phyloP scores from a whole-genome alignment of 2,113 vertebrate genomes.

The Globicephala melas region DNA sequence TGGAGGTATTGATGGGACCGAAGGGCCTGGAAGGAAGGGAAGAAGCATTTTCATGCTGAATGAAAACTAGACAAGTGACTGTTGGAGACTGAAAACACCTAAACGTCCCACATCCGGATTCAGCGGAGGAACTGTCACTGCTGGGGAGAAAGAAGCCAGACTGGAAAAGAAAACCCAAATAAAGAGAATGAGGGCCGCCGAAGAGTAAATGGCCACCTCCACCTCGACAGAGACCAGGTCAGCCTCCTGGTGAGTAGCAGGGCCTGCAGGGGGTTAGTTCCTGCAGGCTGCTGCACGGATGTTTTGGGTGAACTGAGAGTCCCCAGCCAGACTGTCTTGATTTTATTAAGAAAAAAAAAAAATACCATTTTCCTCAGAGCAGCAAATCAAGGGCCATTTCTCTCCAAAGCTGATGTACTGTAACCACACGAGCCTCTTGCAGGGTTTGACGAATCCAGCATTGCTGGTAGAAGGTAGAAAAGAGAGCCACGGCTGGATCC shows the following conservation, averaged over 20 bases:
- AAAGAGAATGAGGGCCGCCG: not conserved
- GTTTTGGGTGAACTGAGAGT: not conserved
- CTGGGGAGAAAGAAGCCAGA: not conserved
- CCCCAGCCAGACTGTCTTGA: not conserved
- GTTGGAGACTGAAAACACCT: not conserved
- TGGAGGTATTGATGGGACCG: not conserved
- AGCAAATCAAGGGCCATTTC: not conserved
- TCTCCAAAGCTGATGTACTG: not conserved
- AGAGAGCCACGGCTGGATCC: rapidly evolving
- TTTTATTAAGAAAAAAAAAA: not conserved
- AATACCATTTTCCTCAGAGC: not conserved
- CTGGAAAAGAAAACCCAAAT: not conserved
- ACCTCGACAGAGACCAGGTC: conserved; percentile 3
- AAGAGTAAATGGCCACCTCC: conserved; percentile 73
- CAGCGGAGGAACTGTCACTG: not conserved
- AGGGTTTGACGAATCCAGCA: rapidly evolving
- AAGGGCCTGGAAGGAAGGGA: not conserved
- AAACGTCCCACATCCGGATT: not conserved
- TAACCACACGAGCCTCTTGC: not conserved
- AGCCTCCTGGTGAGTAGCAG: conserved; percentile 74
- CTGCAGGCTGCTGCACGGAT: not conserved
- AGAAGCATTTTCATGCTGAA: not conserved
- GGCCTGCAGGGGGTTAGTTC: not conserved
- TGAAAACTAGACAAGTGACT: not conserved
- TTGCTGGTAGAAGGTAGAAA: not conserved